Base-by-base conservation (phyloP, 2,113 vertebrate species). In the Pollimyrus isidori region DNA sequence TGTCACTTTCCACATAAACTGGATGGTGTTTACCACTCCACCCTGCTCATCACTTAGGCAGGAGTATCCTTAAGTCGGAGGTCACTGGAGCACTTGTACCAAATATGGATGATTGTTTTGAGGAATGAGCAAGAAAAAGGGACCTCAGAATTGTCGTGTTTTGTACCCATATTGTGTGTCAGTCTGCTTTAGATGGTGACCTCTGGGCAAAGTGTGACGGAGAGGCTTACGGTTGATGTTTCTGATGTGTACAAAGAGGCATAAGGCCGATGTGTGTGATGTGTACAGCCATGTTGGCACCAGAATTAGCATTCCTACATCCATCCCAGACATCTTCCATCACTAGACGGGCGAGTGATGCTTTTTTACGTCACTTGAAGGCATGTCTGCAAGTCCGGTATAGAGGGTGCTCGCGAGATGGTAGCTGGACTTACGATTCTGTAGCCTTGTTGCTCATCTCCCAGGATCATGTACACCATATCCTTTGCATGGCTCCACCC, bases 111-210 rank as follows among this genome's bases (percentile, higher is more conserved):
- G 17, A 49, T 83, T 53, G 48, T 87, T 53, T 9, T 87, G 35
- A 82, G 30, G 23, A 53, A 90, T 56, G 30, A 65, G 35, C 19
- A 65, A 23, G 11, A 15, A 56, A n/a, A 48, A 39, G 30, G 50
- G 58, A 69, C 65, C 6, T 52, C 19, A 13, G 62, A 52, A 48
- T 19, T 17, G 26, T 86, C 62, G 15, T 23, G 1, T 23, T 30
- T 17, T 73, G 42, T 45, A 9, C 26, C 87, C 48, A 17, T 1
- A 26, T 92, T 89, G 90, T 86, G 58, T 87, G 80, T 88, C 69
- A 48, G 7, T 9, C 58, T 76, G 23, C 50, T 89, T 58, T 90
- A 91, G 91, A 90, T 89, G 89, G 89, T 73, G 90, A 90, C 87
- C 87, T 82, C 49, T 3, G 48, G 83, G 89, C 89, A 87, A 50